Evolutionary conservation across 2,888 invertebrate genomes (phyloP), one percentile per base, ranked within the genome.

Genomic region (Tiliacea aurago): DNA sequence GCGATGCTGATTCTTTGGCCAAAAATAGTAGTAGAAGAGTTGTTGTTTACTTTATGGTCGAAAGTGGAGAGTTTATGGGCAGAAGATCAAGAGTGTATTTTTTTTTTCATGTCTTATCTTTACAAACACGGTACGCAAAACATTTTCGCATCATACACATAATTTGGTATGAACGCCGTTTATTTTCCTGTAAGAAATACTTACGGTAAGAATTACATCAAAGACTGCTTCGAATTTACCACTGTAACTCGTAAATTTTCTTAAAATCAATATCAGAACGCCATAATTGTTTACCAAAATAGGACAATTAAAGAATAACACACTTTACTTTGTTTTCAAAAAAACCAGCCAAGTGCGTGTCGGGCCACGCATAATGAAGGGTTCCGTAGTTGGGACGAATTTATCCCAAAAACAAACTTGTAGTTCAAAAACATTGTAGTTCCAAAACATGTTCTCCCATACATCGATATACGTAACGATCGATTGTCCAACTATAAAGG

Each of bases 41-140:
- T 9, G 10, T 61, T n/a, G 20, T 28, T 77, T 75, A 80, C 11
- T 63, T n/a, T 62, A 20, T 43, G 23, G n/a, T 47, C 11, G 1
- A 41, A 5, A 28, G 0, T 33, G 2, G 11, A 0, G 13, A 6
- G 28, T 55, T 47, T 13, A 18, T 5, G 47, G 47, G 11, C 20
- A 23, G 23, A n/a, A 33, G 7, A n/a, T 5, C 9, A 73, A 20
- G 37, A 28, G 28, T 28, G 9, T 18, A 13, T 13, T 58, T 33
- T 10, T 9, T 63, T 62, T 45, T 37, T 13, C 20, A 63, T 28
- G 5, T 33, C 13, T 47, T 49, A 28, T 33, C 49, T 15, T 28
- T 51, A 51, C 20, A 45, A 45, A 45, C 1, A 45, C 20, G 20
- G 2, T 18, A 23, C 10, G 10, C 23, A 20, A 45, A 11, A 28